Percentiles rank a stretch among this genome's conserved stretches.
Evolutionary conservation across 2,113 vertebrate species (phyloP).

Genomic region (Elephas maximus): DNA sequence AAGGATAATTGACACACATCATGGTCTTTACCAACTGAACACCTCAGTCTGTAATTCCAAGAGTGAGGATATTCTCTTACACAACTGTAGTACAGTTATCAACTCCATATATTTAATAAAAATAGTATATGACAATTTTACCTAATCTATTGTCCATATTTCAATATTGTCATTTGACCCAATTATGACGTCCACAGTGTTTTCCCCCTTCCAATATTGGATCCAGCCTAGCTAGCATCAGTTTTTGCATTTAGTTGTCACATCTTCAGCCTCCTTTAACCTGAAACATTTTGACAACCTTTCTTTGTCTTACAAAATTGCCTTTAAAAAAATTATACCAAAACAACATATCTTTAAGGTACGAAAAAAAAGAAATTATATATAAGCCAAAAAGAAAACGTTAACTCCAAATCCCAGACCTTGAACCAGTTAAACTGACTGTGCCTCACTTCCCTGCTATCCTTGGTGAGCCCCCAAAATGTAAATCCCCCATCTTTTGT

Average conservation of each 20-base stretch:
- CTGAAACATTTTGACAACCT: not conserved
- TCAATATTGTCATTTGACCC: not conserved
- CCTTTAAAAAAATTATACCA: not conserved
- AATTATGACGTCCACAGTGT: not conserved
- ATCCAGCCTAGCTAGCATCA: too few relatives aligned
- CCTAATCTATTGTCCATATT: not conserved
- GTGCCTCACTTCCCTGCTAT: accelerated
- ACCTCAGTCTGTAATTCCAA: not conserved
- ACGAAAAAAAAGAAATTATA: not conserved
- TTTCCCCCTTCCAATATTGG: not conserved
- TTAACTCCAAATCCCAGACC: not conserved
- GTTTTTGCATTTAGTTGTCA: not conserved
- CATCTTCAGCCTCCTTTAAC: not conserved
- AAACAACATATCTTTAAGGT: not conserved
- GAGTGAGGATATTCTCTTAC: not conserved
- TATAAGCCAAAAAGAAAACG: not conserved
- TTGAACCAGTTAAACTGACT: too few relatives aligned
- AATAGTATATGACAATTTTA: not conserved
- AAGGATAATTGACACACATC: not conserved
- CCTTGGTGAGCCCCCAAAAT: not conserved
- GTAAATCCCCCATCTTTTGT: not conserved
- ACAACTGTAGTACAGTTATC: not conserved
- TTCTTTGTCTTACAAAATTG: not conserved
- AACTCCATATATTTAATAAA: not conserved
- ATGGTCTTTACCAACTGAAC: not conserved